A percentile compares a stretch with the other conserved stretches of the same genome.
Conservation (phyloP, 1,140 invertebrate species). For the Drosophila leontia region DNA sequence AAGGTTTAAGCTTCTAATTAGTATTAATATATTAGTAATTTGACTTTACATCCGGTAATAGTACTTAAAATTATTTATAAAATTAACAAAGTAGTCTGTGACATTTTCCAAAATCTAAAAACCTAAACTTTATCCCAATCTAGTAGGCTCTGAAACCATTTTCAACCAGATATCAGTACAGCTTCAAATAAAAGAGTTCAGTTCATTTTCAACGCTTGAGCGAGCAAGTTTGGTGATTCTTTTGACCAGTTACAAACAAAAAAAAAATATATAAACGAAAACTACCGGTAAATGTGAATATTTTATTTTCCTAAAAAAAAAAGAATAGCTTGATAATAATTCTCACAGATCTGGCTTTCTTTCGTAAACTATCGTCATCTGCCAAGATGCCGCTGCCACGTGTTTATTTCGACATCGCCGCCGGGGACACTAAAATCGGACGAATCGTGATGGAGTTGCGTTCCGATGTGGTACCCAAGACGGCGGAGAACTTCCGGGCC, state of each 20-base stretch:
- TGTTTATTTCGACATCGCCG: conserved; percentile 33
- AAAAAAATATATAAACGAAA: conserved; percentile 1
- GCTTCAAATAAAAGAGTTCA: neutral
- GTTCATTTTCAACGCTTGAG: neutral
- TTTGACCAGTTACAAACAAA: neutral
- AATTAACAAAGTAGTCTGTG: neutral
- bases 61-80: too few relatives aligned
- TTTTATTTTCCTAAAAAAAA: neutral
- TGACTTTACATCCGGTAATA: too few relatives aligned
- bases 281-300: conserved; percentile 9
- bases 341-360: conserved; percentile 20
- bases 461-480: conserved; percentile 94
- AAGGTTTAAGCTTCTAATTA: neutral
- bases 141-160: neutral
- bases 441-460: conserved; percentile 89
- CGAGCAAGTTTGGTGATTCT: conserved; percentile 1
- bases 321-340: neutral
- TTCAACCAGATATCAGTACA: neutral
- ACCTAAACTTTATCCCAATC: too few relatives aligned
- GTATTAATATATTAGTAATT: neutral
- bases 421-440: conserved; percentile 25
- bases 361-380: conserved; percentile 12
- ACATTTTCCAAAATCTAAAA: neutral
- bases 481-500: conserved; percentile 96
- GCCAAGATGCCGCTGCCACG: conserved; percentile 34